Evolutionary conservation across 2,888 invertebrate species (phyloP), one percentile per base, ranked within the genome.

Genomic region (Rhamnusium bicolor): DNA sequence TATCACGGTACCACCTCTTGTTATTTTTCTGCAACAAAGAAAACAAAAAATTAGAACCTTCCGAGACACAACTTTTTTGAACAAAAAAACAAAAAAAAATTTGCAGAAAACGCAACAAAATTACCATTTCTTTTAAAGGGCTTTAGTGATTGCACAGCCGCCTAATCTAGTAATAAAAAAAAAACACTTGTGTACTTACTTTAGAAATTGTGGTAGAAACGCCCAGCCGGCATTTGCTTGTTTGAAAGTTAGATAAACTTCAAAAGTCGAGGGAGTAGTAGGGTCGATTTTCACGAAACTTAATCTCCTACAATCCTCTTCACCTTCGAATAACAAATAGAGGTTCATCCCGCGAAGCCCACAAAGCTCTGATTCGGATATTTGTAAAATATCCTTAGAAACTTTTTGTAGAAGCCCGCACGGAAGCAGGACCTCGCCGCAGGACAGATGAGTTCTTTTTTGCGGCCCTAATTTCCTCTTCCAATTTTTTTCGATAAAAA

Each of bases 221-320:
- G 94, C 93, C 97, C 97, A 97, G 86, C 95, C 94, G 83, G 94
- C 93, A 74, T 93, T 92, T 85, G 96, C 95, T 87, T 96, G 96
- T 87, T 95, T 95, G 81, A 97, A 91, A 65, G 95, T 96, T 80
- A 97, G 90, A 89, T 94, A 95, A 83, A 97, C 91, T 89, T 97
- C 97, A 88, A 97, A 97, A 76, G 97, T 97, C 75, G 96, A 94
- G 63, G 96, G 94, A 29, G 96, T 95, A 86, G 92, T 92, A 66
- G 95, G 94, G 89, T 97, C 96, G 85, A 95, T 93, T 88, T 95
- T 94, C 88, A 97, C 92, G 84, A 94, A 94, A 70, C 95, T 95
- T 82, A 97, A 91, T 85, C 93, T 91, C 82, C 94, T 90, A 87
- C 92, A 91, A 75, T 91, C 90, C 75, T 90, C 91, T 83, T 92